Conservation (phyloP, 2,113 vertebrate species). For the Lagenorhynchus albirostris region DNA sequence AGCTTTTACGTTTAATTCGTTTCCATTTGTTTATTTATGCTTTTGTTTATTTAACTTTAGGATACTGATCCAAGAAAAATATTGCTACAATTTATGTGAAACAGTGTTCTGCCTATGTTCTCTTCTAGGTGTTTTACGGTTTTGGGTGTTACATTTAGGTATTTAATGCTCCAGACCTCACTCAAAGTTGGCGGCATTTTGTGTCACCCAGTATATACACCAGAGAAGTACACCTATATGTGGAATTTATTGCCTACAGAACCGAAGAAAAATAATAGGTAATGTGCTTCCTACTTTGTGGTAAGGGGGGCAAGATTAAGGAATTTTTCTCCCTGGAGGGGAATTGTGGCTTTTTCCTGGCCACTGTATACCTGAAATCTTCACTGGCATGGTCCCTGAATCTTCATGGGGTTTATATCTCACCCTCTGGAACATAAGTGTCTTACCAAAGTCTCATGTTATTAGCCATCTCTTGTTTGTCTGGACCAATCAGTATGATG, state of each 20-base stretch:
- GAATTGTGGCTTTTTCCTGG: background rate
- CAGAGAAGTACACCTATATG: background rate
- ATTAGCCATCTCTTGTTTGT: background rate
- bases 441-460: background rate
- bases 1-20: background rate
- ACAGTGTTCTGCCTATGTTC: background rate
- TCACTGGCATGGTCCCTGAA: background rate
- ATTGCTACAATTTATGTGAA: background rate
- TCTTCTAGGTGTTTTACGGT: background rate
- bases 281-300: background rate
- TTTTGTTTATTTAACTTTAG: background rate
- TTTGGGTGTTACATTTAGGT: background rate
- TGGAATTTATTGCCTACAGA: background rate
- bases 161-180: background rate
- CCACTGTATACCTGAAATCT: background rate
- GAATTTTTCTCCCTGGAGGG: background rate
- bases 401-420: background rate
- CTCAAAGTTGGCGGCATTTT: background rate
- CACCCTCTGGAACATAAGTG: background rate
- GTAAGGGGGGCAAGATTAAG: background rate
- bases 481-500: background rate
- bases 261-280: background rate
- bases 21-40: background rate
- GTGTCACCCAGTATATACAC: background rate
- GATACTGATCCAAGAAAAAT: background rate